phyloP scores from a whole-genome alignment of 2,888 invertebrate genomes.

The Thera britannica region DNA sequence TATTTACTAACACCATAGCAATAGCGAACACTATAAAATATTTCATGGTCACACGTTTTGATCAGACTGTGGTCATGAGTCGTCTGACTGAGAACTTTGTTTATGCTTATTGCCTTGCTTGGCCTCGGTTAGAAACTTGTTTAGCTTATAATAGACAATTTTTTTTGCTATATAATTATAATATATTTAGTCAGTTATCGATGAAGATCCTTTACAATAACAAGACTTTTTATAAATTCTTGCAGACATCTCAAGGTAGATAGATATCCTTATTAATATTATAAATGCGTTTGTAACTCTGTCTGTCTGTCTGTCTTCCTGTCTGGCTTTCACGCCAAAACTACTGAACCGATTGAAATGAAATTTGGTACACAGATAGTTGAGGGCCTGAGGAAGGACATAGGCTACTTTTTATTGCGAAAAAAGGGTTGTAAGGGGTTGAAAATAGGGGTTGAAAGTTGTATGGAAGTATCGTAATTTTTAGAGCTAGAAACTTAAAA shows the following conservation, averaged over 20 bases:
- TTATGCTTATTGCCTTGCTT: constrained; percentile 35
- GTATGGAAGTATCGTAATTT: too few species aligned
- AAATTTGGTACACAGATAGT: too few species aligned
- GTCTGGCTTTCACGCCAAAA: too few species aligned
- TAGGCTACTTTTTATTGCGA: too few species aligned
- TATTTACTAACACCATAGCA: constrained; percentile 37
- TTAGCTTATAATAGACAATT: constrained; percentile 24
- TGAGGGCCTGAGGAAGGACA: too few species aligned
- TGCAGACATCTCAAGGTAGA: background rate
- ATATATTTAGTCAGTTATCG: background rate
- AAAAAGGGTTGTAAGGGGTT: too few species aligned
- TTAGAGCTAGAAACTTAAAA: too few species aligned
- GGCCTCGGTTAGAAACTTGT: constrained; percentile 51
- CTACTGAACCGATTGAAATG: too few species aligned
- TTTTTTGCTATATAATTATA: constrained; percentile 35
- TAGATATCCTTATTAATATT: too few species aligned
- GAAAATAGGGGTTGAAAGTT: too few species aligned
- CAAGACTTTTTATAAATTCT: background rate
- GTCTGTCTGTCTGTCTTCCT: too few species aligned
- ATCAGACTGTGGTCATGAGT: constrained; percentile 31
- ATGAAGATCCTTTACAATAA: background rate
- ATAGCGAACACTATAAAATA: constrained; percentile 37
- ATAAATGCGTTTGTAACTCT: too few species aligned
- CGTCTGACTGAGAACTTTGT: constrained; percentile 43
- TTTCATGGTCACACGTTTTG: constrained; percentile 48